These are phyloP conservation scores for Stercorarius parasiticus DNA, from an alignment of 2,113 vertebrate genomes.

Conservation along the genomic window DNA sequence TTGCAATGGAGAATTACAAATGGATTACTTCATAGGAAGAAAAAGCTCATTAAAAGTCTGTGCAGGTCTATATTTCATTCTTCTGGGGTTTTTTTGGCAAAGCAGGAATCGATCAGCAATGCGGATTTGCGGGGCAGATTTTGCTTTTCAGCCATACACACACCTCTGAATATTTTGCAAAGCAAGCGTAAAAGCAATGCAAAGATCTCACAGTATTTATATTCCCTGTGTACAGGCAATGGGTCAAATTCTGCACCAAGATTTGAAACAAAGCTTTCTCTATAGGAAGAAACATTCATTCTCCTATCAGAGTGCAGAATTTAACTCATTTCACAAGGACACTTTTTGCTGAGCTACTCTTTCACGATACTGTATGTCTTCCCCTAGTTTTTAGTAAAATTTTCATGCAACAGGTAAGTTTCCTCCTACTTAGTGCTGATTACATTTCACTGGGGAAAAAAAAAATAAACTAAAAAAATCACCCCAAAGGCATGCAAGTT, in stretches of 20 bases:
- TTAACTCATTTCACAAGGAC: background rate
- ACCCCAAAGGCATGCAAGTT: constrained; percentile 3
- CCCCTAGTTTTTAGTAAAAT: background rate
- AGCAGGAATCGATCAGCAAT: background rate
- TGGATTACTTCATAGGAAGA: background rate
- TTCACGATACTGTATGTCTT: background rate
- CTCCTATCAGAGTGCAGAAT: background rate
- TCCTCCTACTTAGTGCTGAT: background rate
- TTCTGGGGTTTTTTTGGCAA: background rate
- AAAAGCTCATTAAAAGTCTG: constrained; percentile 5
- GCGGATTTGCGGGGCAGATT: background rate
- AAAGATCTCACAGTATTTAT: background rate
- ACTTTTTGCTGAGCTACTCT: background rate
- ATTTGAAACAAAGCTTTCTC: background rate
- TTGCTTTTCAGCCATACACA: background rate
- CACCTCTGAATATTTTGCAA: background rate
- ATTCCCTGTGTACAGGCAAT: background rate
- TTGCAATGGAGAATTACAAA: constrained; percentile 33
- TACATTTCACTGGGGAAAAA: background rate
- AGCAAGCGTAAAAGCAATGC: background rate
- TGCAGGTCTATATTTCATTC: background rate
- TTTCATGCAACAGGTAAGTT: background rate
- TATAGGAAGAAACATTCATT: background rate
- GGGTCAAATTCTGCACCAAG: background rate
- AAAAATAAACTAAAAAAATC: background rate